These are phyloP conservation scores for Maccullochella peelii DNA, from an alignment of 2,113 vertebrate genomes.

Conservation along the genomic window DNA sequence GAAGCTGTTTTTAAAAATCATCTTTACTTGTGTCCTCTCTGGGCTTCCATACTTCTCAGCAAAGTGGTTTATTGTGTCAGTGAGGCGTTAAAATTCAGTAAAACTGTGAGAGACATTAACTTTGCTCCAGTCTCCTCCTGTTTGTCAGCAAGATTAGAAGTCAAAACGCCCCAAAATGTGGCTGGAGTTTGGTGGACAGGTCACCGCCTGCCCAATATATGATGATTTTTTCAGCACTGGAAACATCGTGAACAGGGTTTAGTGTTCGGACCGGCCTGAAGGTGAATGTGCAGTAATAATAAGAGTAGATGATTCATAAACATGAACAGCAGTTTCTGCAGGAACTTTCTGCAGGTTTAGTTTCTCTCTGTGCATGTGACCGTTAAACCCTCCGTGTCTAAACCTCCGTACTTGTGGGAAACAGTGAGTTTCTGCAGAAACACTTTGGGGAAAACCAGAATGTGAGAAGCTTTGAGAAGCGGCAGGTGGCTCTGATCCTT, in stretches of 20 bases:
- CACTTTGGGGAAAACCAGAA: conserved; percentile 19
- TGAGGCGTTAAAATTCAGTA: background rate
- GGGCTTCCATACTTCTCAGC: background rate
- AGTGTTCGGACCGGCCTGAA: background rate
- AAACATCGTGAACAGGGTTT: background rate
- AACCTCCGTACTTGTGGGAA: conserved; percentile 28
- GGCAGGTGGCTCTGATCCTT: conserved; percentile 60
- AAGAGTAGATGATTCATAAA: background rate
- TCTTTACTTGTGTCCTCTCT: background rate
- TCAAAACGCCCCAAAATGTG: background rate
- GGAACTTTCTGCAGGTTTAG: background rate
- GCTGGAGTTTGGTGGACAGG: background rate
- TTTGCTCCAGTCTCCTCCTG: background rate
- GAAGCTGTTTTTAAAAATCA: background rate
- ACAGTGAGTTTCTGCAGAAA: conserved; percentile 6
- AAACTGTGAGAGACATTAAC: background rate
- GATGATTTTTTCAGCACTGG: too few species aligned
- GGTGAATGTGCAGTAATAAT: too few species aligned
- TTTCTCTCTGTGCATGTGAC: background rate
- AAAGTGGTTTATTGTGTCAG: background rate
- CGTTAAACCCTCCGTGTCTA: background rate
- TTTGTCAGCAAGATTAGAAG: background rate
- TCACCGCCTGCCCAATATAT: too few species aligned
- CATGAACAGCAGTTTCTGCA: background rate
- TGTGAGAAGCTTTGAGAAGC: conserved; percentile 37